Percentiles rank a stretch among this genome's conserved stretches.
Evolutionary conservation across 1,140 invertebrate genomes (phyloP).

Genomic region (Pachyrhynchus sulphureomaculatus): DNA sequence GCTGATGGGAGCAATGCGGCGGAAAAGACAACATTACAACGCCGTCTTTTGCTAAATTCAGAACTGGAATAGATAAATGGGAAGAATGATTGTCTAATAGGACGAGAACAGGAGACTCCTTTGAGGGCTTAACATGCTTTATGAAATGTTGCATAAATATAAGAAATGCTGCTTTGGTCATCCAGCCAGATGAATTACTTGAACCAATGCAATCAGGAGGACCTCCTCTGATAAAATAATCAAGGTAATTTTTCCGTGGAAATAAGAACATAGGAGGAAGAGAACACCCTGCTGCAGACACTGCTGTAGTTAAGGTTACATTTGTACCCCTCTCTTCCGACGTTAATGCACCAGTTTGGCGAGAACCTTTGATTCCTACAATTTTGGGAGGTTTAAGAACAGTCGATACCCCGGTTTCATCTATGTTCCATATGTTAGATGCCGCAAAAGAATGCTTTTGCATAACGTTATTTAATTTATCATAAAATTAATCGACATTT

Average conservation of each 20-base stretch:
- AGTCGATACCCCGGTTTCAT: background rate
- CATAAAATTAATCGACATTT: slow-evolving; percentile 31
- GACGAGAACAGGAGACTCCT: slow-evolving; percentile 41
- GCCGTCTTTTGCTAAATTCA: slow-evolving; percentile 41
- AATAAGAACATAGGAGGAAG: slow-evolving; percentile 29
- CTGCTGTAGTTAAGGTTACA: slow-evolving; percentile 16
- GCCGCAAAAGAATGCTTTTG: too few relatives aligned
- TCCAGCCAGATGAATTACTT: slow-evolving; percentile 23
- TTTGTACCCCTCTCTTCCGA: slow-evolving; percentile 21
- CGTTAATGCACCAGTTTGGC: slow-evolving; percentile 12
- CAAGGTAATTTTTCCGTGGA: slow-evolving; percentile 19
- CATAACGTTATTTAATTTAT: too few relatives aligned
- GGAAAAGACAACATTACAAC: slow-evolving; percentile 50
- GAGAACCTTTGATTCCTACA: background rate
- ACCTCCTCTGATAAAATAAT: slow-evolving; percentile 23
- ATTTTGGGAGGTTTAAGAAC: slow-evolving; percentile 5
- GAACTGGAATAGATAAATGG: slow-evolving; percentile 34
- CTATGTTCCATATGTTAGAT: too few relatives aligned
- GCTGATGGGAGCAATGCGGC: slow-evolving; percentile 49
- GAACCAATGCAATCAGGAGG: slow-evolving; percentile 20
- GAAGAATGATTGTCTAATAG: slow-evolving; percentile 40
- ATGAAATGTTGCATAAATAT: slow-evolving; percentile 48
- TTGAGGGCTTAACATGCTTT: slow-evolving; percentile 36
- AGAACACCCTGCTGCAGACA: slow-evolving; percentile 18
- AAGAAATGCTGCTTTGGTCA: slow-evolving; percentile 34